Percentiles rank a stretch among this genome's conserved stretches.
Evolutionary conservation across 2,113 vertebrate species (phyloP).

Genomic region (Trematocara macrostoma): DNA sequence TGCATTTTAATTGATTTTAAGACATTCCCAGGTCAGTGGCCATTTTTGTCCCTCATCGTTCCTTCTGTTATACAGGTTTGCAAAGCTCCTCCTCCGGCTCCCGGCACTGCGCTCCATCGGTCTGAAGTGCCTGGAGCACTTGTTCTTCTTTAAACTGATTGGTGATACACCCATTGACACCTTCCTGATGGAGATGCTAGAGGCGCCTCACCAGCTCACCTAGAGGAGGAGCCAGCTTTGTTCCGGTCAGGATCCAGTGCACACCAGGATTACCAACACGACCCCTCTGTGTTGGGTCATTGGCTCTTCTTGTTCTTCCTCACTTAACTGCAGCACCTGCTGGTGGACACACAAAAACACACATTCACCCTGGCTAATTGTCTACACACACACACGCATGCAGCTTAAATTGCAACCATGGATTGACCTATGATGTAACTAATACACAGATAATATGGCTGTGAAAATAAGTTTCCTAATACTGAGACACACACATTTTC

Average conservation of each 20-base stretch:
- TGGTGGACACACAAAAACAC: constrained; percentile 19
- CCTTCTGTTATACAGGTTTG: constrained; percentile 72
- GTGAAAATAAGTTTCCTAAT: constrained; percentile 12
- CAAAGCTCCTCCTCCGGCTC: constrained; percentile 89
- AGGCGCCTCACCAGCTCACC: constrained; percentile 88
- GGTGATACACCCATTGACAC: constrained; percentile 93
- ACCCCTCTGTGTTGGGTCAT: neutral
- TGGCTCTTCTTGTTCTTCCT: constrained; percentile 22
- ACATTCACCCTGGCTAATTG: constrained; percentile 2
- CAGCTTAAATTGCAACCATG: constrained; percentile 1
- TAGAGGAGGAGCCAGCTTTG: constrained; percentile 59
- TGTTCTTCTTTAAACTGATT: constrained; percentile 94
- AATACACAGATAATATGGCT: constrained; percentile 15
- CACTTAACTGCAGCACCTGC: constrained; percentile 54
- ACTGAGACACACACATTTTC: neutral
- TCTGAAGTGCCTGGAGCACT: constrained; percentile 89
- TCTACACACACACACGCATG: neutral
- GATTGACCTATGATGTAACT: neutral
- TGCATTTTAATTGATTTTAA: too few species aligned
- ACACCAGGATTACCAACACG: constrained; percentile 48
- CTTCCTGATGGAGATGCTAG: constrained; percentile 94
- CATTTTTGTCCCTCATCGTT: fast-evolving
- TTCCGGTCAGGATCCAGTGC: constrained; percentile 24
- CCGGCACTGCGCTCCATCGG: constrained; percentile 86
- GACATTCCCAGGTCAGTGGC: neutral